A percentile compares a stretch with the other conserved stretches of the same genome.
Evolutionary conservation across 1,140 invertebrate species (phyloP).

Genomic region (Zaprionus ghesquierei): DNA sequence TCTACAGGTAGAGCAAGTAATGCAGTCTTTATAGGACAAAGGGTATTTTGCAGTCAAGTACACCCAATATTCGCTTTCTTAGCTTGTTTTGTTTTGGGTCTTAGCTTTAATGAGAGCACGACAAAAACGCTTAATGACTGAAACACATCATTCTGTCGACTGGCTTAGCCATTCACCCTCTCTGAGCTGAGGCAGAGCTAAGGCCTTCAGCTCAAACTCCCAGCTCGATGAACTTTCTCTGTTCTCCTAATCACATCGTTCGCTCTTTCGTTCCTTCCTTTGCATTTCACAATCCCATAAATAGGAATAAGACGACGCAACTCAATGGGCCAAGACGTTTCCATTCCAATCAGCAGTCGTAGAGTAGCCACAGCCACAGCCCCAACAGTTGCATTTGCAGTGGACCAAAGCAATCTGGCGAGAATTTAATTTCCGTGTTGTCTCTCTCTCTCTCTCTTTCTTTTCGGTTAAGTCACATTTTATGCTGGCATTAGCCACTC

Average conservation of each 20-base stretch:
- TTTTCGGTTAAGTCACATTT: slow-evolving; percentile 30
- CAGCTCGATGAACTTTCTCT: neutral
- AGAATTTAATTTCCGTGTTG: slow-evolving; percentile 49
- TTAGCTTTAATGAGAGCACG: slow-evolving; percentile 64
- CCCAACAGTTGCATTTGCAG: slow-evolving; percentile 14
- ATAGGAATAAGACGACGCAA: slow-evolving; percentile 58
- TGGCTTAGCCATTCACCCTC: slow-evolving; percentile 48
- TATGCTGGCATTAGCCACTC: slow-evolving; percentile 33
- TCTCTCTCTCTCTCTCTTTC: neutral
- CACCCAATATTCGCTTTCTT: neutral
- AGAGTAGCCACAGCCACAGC: neutral
- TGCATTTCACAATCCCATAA: slow-evolving; percentile 75
- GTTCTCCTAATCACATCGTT: neutral
- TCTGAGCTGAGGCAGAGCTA: neutral
- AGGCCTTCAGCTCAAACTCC: neutral
- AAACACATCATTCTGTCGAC: slow-evolving; percentile 57
- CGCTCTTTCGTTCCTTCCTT: slow-evolving; percentile 18
- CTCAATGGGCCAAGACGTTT: slow-evolving; percentile 37
- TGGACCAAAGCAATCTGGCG: slow-evolving; percentile 20
- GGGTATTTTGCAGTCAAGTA: neutral
- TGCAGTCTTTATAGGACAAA: neutral
- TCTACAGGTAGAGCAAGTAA: too few relatives aligned
- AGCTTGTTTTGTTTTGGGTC: slow-evolving; percentile 55
- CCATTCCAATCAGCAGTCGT: slow-evolving; percentile 41
- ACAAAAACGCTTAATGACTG: slow-evolving; percentile 68